Evolutionary conservation across 1,140 invertebrate genomes (phyloP).

Genomic region (Oedothorax gibbosus): DNA sequence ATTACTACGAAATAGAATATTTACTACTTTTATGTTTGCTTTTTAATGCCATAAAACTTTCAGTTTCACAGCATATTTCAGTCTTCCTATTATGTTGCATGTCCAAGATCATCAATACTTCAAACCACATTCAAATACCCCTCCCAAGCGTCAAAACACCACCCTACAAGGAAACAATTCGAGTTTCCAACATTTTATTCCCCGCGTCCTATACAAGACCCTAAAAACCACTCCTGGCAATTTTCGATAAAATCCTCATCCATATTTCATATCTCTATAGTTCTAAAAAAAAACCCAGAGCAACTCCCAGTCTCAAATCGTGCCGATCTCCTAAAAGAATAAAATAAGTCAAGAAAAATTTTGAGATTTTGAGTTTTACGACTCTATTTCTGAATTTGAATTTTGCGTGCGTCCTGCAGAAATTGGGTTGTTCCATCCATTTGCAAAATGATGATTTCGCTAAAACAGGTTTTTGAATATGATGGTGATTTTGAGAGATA

Average conservation of each 20-base stretch:
- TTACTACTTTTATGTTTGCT: too few relatives aligned
- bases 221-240: slow-evolving; percentile 19
- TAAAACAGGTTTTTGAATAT: too few relatives aligned
- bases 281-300: slow-evolving; percentile 32
- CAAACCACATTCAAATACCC: slow-evolving; percentile 18
- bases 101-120: neutral
- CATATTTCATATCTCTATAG: slow-evolving; percentile 36
- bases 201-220: neutral
- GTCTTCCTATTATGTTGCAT: too few relatives aligned
- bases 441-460: too few relatives aligned
- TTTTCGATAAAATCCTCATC: slow-evolving; percentile 45
- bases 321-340: neutral
- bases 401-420: slow-evolving; percentile 40
- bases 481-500: too few relatives aligned
- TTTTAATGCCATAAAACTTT: too few relatives aligned
- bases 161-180: slow-evolving; percentile 22
- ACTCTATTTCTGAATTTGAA: slow-evolving; percentile 46
- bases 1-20: too few relatives aligned
- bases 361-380: slow-evolving; percentile 31
- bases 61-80: too few relatives aligned
- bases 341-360: slow-evolving; percentile 20
- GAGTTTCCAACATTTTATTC: slow-evolving; percentile 31
- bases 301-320: slow-evolving; percentile 23
- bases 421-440: slow-evolving; percentile 1
- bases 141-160: slow-evolving; percentile 10